Evolutionary conservation across 1,140 invertebrate genomes (phyloP).

Genomic region (Pachyrhynchus sulphureomaculatus): DNA sequence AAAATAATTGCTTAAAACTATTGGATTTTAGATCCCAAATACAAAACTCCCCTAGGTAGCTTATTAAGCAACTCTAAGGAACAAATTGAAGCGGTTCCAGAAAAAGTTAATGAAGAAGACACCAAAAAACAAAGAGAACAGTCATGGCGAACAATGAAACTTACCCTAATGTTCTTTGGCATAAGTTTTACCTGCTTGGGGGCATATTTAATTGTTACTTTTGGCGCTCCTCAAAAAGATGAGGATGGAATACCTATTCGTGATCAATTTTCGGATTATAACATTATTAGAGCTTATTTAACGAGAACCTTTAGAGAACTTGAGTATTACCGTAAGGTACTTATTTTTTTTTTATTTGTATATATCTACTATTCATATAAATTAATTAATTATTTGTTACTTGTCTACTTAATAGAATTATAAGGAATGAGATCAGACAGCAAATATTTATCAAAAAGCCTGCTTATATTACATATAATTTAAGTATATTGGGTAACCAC

Average conservation of each 20-base stretch:
- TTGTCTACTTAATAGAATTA: no score
- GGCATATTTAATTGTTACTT: constrained; percentile 60
- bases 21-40: constrained; percentile 26
- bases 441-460: no score
- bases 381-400: not conserved
- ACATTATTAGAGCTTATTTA: constrained; percentile 69
- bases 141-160: constrained; percentile 59
- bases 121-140: constrained; percentile 54
- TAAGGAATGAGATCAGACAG: no score
- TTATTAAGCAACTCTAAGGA: constrained; percentile 37
- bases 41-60: constrained; percentile 36
- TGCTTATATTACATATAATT: no score
- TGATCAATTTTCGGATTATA: constrained; percentile 79
- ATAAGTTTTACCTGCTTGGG: constrained; percentile 52
- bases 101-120: constrained; percentile 50
- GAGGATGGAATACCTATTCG: constrained; percentile 69
- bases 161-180: constrained; percentile 56
- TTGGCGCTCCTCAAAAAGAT: constrained; percentile 71
- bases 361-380: not conserved
- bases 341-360: constrained; percentile 15
- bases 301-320: constrained; percentile 73
- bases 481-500: no score
- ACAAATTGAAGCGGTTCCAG: constrained; percentile 33
- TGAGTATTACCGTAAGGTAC: constrained; percentile 75
- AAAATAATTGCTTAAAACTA: not conserved